A percentile compares a stretch with the other conserved stretches of the same genome.
These are phyloP conservation scores for Anagrus nilaparvatae DNA, from an alignment of 1,140 invertebrate genomes.

Conservation along the genomic window DNA sequence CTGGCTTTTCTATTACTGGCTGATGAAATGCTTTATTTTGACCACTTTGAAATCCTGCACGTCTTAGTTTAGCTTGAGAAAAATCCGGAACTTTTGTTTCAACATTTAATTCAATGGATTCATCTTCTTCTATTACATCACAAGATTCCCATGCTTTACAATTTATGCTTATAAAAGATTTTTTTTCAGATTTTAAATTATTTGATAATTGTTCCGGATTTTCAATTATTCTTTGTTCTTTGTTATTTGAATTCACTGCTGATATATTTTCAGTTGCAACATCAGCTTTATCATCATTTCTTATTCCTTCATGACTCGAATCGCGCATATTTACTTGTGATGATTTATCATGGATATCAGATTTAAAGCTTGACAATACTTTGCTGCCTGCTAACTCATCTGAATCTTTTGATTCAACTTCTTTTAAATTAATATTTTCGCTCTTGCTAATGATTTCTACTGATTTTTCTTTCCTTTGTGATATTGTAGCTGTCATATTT, in stretches of 20 bases:
- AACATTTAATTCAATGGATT: neutral
- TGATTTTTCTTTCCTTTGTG: neutral
- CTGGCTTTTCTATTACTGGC: slow-evolving; percentile 16
- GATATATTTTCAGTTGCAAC: no score
- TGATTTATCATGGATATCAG: no score
- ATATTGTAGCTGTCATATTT: slow-evolving; percentile 2
- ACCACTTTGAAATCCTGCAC: slow-evolving; percentile 30
- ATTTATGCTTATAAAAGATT: slow-evolving; percentile 12
- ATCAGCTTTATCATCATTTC: no score
- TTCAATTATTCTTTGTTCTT: no score
- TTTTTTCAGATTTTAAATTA: no score
- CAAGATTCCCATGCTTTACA: slow-evolving; percentile 13
- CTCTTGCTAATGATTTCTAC: neutral
- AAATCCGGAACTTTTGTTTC: slow-evolving; percentile 15
- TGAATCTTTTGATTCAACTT: neutral
- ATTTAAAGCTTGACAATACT: no score
- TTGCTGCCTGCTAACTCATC: slow-evolving; percentile 10
- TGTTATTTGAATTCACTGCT: no score
- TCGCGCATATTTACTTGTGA: no score
- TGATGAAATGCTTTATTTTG: slow-evolving; percentile 29
- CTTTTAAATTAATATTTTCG: neutral
- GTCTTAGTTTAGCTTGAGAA: slow-evolving; percentile 26
- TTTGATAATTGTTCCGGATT: no score
- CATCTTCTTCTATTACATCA: neutral
- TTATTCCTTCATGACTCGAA: slow-evolving; percentile 3